Percentiles rank a stretch among this genome's conserved stretches.
Evolutionary conservation across 2,113 vertebrate species (phyloP).

Genomic region (Thymallus thymallus): DNA sequence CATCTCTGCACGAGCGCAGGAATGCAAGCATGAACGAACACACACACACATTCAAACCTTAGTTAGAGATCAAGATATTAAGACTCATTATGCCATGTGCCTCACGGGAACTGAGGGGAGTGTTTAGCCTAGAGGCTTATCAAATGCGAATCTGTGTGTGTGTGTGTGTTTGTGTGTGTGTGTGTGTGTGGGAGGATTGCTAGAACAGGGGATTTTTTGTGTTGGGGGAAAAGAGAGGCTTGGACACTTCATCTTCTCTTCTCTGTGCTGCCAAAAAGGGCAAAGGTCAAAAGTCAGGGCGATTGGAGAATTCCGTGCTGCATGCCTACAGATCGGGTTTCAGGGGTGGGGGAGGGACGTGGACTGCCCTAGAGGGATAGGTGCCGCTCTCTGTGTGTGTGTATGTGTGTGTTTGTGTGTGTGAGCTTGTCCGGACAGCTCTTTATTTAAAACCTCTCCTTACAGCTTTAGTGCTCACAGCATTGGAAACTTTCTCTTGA

Average conservation of each 20-base stretch:
- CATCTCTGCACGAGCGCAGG: no score
- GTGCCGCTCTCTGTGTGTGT: slow-evolving; percentile 58
- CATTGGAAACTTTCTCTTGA: slow-evolving; percentile 60
- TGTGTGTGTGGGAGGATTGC: slow-evolving; percentile 66
- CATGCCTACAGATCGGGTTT: slow-evolving; percentile 82
- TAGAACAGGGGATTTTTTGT: slow-evolving; percentile 83
- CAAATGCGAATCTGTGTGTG: no score
- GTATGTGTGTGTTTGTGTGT: slow-evolving; percentile 19
- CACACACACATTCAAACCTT: background rate
- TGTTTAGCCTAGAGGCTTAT: slow-evolving; percentile 58
- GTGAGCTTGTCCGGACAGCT: slow-evolving; percentile 58
- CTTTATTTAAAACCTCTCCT: slow-evolving; percentile 51
- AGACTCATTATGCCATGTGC: slow-evolving; percentile 59
- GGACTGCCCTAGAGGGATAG: slow-evolving; percentile 68
- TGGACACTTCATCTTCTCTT: slow-evolving; percentile 83
- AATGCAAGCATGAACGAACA: no score
- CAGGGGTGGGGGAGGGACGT: slow-evolving; percentile 68
- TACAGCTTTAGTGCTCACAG: slow-evolving; percentile 43
- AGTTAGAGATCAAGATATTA: slow-evolving; percentile 61
- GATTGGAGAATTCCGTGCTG: slow-evolving; percentile 81
- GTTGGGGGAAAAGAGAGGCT: slow-evolving; percentile 73
- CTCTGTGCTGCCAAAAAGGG: slow-evolving; percentile 81
- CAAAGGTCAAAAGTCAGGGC: slow-evolving; percentile 84
- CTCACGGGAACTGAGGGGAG: slow-evolving; percentile 57
- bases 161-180: slow-evolving; percentile 35